Evolutionary conservation across 2,113 vertebrate genomes (phyloP), one percentile per base, ranked within the genome.

Genomic region (pig (Sus scrofa)): DNA sequence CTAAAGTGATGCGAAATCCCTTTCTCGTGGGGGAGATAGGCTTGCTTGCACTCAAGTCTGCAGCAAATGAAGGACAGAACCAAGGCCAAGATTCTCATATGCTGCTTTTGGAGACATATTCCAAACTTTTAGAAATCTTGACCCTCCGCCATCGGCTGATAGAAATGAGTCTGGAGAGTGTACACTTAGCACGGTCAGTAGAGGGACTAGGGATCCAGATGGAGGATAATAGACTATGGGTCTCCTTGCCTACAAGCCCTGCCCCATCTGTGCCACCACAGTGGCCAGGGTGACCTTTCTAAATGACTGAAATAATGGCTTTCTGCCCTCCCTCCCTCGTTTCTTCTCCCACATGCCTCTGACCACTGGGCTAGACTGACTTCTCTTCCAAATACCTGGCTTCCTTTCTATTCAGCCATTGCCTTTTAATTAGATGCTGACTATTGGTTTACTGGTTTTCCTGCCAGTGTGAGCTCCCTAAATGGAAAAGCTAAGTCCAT

Each of bases 91-190:
- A 97, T 89, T 98, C 97, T 11, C 96, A 96, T 10, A 0, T 73
- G 9, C 93, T 98, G 70, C 96, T 98, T 11, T 86, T 99, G 96
- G 98, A 99, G 74, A 99, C 78, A 0, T 98, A 99, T 88, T 98
- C 97, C 56, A 98, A 13, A 16, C 96, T 99, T 78, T 95, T 99
- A 96, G 98, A 99, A 84, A 97, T 99, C 34, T 86, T 98, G 81
- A 99, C 96, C 0, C 79, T 99, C 79, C 84, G 90, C 12, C 98
- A 98, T 78, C 63, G 70, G 52, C 96, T 99, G 96, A 97, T 98
- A 70, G 98, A 99, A 32, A 88, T 97, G 30, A 98, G 95, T 2
- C 78, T 97, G 32, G 98, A 98, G 96, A 98, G 98, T 0, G 93
- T 77, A 6, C 87, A 92, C 68, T 97, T 99, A 94, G 98, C 98